A percentile compares a stretch with the other conserved stretches of the same genome.
These are phyloP conservation scores for Prolemur simus DNA, from an alignment of 2,113 vertebrate species.

Conservation along the genomic window DNA sequence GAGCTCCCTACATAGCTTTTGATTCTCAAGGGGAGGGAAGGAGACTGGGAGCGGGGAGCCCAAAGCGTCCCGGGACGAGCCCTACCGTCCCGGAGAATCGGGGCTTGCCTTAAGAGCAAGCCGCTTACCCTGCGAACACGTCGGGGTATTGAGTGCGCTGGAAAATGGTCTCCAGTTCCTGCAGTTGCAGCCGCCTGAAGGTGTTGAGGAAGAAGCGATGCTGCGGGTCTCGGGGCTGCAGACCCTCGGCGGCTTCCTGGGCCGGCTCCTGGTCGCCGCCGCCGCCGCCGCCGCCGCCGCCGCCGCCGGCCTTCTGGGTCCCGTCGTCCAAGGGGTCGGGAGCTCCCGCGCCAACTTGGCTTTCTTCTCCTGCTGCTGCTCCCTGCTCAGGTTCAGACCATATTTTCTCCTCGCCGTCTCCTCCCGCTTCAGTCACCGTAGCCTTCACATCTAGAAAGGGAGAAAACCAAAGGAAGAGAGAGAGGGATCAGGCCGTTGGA, in stretches of 20 bases:
- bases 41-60: neutral
- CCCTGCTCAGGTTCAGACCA: neutral
- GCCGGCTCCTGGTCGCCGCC: neutral
- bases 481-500: too few relatives aligned
- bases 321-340: neutral
- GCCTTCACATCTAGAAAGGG: accelerated
- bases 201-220: conserved; percentile 78
- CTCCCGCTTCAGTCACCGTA: too few relatives aligned
- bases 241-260: neutral
- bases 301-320: neutral
- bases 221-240: conserved; percentile 60
- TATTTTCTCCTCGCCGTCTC: neutral
- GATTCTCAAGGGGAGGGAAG: neutral
- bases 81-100: neutral
- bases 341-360: neutral
- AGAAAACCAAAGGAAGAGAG: accelerated
- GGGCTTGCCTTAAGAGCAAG: neutral
- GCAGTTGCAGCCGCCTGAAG: conserved; percentile 80
- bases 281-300: neutral
- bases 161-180: conserved; percentile 83
- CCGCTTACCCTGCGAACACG: conserved; percentile 80
- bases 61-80: neutral
- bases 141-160: conserved; percentile 82
- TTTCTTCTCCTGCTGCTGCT: neutral
- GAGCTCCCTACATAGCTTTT: neutral